A percentile compares a stretch with the other conserved stretches of the same genome.
Evolutionary conservation across 2,113 vertebrate genomes (phyloP).

Genomic region (Leiothrix lutea): DNA sequence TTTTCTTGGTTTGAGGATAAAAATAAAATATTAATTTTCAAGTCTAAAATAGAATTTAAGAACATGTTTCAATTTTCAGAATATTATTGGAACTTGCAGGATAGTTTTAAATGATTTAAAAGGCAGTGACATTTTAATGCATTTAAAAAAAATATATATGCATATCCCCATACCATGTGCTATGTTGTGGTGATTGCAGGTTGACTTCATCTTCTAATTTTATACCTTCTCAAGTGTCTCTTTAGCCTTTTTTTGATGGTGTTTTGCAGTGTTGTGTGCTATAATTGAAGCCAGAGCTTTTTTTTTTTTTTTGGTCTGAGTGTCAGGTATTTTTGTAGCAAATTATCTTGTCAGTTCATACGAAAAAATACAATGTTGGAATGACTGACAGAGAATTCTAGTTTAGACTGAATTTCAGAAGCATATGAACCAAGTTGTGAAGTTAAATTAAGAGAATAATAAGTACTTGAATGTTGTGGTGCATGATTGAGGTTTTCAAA

Average conservation of each 20-base stretch:
- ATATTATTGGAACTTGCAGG: not conserved
- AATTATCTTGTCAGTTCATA: not conserved
- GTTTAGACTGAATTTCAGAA: not conserved
- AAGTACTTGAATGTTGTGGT: too few relatives aligned
- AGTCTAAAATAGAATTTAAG: not conserved
- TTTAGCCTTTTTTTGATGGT: not conserved
- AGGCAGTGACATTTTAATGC: not conserved
- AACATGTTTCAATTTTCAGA: not conserved
- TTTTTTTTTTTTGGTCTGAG: not conserved
- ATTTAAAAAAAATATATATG: not conserved
- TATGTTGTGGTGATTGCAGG: not conserved
- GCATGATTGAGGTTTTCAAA: too few relatives aligned
- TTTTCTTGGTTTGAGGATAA: not conserved
- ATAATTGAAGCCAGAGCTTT: not conserved
- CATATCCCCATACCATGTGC: not conserved
- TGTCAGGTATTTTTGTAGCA: not conserved
- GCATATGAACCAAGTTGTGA: not conserved
- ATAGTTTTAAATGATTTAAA: not conserved
- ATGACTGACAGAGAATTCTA: not conserved
- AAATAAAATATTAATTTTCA: not conserved
- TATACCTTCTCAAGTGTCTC: not conserved
- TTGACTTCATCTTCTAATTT: not conserved
- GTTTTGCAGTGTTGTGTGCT: not conserved
- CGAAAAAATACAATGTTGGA: not conserved
- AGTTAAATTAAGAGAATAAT: not conserved